phyloP scores from a whole-genome alignment of 2,113 vertebrate genomes.

The Ctenomys sociabilis region DNA sequence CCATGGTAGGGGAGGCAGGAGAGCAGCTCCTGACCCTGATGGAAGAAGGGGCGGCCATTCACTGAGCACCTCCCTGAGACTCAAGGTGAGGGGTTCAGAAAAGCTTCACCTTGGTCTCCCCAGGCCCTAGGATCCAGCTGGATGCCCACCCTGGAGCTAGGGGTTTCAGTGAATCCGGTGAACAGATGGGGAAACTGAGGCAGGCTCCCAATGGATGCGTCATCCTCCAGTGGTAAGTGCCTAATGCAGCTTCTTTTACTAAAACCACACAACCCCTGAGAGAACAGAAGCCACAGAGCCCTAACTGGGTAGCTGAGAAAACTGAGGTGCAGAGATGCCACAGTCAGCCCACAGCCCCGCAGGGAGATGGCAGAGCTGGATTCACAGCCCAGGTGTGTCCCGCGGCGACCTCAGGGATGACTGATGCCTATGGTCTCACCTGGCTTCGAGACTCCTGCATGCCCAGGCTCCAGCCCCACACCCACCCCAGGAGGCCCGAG shows the following conservation, averaged over 20 bases:
- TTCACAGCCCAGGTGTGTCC: fast-evolving
- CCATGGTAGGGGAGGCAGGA: neutral
- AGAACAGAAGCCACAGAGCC: neutral
- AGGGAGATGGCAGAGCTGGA: fast-evolving
- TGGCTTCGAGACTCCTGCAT: neutral
- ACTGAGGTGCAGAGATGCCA: neutral
- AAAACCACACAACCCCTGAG: too few species aligned
- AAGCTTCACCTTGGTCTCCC: too few species aligned
- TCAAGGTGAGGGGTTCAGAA: too few species aligned
- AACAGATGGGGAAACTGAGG: neutral
- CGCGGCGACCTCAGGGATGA: fast-evolving
- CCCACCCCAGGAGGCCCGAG: neutral
- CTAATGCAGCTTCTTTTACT: neutral
- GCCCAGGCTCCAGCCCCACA: neutral
- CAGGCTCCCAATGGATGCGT: neutral
- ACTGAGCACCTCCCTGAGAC: neutral
- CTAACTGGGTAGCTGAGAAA: neutral
- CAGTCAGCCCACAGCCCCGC: neutral
- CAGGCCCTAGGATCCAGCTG: neutral
- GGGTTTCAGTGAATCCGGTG: neutral
- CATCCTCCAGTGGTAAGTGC: neutral
- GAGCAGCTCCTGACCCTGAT: fast-evolving
- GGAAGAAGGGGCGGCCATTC: fast-evolving
- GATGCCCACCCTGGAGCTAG: neutral
- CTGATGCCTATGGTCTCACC: fast-evolving